Evolutionary conservation across 2,113 vertebrate genomes (phyloP).

Genomic region (Platycercus adscitus): DNA sequence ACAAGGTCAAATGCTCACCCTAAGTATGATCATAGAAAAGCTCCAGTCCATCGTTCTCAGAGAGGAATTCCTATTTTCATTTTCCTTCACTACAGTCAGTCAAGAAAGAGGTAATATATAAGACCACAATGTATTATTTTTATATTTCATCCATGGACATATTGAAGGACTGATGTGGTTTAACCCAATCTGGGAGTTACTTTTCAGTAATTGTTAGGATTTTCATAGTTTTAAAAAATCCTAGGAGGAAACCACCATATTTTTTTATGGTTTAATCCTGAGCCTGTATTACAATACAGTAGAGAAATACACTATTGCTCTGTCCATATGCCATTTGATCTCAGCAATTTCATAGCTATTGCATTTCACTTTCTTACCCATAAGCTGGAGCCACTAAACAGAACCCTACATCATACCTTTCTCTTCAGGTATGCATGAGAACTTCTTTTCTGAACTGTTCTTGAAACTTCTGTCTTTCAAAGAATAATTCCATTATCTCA

Average conservation of each 20-base stretch:
- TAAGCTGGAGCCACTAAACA: background rate
- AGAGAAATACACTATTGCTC: background rate
- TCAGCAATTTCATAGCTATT: conserved; percentile 45
- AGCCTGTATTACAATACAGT: background rate
- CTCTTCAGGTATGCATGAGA: background rate
- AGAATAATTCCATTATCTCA: background rate
- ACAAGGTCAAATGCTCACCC: background rate
- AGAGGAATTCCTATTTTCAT: background rate
- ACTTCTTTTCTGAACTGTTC: background rate
- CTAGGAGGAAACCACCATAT: background rate
- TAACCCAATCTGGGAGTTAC: background rate
- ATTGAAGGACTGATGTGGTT: background rate
- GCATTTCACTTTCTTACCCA: conserved; percentile 47
- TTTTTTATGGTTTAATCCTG: background rate
- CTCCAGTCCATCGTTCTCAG: background rate
- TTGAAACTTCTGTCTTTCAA: background rate
- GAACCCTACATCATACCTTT: background rate
- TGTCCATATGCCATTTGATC: background rate
- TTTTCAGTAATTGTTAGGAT: background rate
- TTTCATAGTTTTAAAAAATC: background rate
- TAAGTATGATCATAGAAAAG: background rate
- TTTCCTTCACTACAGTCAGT: background rate
- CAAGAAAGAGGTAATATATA: background rate
- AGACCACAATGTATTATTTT: background rate
- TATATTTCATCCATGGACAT: background rate